These are phyloP conservation scores for Listronotus oregonensis DNA, from an alignment of 1,140 invertebrate genomes.

Conservation along the genomic window DNA sequence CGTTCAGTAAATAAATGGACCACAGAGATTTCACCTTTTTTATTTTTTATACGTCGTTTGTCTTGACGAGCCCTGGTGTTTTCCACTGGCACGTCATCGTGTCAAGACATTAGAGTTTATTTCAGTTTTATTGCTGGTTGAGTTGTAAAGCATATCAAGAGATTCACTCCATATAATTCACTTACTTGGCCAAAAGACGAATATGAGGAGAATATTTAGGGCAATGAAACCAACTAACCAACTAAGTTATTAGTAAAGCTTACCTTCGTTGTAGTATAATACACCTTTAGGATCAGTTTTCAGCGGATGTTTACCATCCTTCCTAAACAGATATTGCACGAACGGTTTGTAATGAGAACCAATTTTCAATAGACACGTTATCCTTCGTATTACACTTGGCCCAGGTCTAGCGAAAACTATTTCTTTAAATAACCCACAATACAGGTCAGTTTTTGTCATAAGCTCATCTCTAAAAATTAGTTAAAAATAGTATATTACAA, in stretches of 20 bases:
- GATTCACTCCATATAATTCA: too few species aligned
- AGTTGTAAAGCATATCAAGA: too few species aligned
- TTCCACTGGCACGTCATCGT: too few species aligned
- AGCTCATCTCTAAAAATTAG: slow-evolving; percentile 10
- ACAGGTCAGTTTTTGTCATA: slow-evolving; percentile 7
- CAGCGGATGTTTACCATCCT: slow-evolving; percentile 23
- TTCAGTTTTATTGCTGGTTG: too few species aligned
- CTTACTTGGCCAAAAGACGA: too few species aligned
- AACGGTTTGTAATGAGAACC: slow-evolving; percentile 25
- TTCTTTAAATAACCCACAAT: slow-evolving; percentile 27
- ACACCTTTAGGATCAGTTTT: slow-evolving; percentile 27
- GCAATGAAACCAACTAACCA: too few species aligned
- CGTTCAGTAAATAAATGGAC: too few species aligned
- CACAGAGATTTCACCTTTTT: too few species aligned
- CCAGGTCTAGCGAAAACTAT: slow-evolving; percentile 34
- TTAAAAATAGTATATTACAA: slow-evolving; percentile 4
- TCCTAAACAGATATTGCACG: slow-evolving; percentile 31
- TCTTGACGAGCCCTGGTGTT: too few species aligned
- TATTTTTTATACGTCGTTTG: too few species aligned
- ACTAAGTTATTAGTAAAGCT: background rate
- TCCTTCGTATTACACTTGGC: slow-evolving; percentile 9
- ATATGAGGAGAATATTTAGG: too few species aligned
- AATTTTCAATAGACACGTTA: slow-evolving; percentile 35
- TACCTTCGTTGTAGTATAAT: slow-evolving; percentile 37
- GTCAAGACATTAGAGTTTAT: too few species aligned